phyloP scores from a whole-genome alignment of 2,113 vertebrate species.

The Halcyon malimbica region DNA sequence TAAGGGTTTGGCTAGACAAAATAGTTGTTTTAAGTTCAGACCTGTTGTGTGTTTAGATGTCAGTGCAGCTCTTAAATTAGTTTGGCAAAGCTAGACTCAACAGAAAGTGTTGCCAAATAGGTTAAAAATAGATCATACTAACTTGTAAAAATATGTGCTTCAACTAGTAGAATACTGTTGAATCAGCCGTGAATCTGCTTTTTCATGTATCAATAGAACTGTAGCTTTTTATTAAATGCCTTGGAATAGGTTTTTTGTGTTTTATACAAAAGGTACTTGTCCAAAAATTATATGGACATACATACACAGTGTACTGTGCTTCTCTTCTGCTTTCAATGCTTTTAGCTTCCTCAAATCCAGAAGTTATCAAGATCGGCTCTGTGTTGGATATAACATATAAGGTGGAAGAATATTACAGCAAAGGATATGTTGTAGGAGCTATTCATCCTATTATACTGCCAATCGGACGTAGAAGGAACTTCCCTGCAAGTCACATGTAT shows the following conservation, averaged over 20 bases:
- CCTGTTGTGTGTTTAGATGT: neutral
- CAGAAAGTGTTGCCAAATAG: neutral
- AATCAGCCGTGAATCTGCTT: neutral
- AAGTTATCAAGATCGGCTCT: slow-evolving; percentile 88
- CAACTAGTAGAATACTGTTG: neutral
- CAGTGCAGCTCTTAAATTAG: neutral
- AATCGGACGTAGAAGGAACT: slow-evolving; percentile 77
- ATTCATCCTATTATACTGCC: slow-evolving; percentile 91
- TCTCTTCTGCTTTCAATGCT: slow-evolving; percentile 24
- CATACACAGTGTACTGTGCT: neutral
- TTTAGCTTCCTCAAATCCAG: slow-evolving; percentile 81
- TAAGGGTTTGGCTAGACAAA: neutral
- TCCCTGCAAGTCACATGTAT: slow-evolving; percentile 90
- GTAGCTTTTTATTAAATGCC: neutral
- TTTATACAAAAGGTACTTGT: neutral
- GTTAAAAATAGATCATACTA: neutral
- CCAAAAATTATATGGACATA: neutral
- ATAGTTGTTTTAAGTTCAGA: neutral
- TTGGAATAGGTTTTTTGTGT: neutral
- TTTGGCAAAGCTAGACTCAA: neutral
- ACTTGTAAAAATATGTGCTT: neutral
- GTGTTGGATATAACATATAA: slow-evolving; percentile 87
- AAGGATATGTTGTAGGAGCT: slow-evolving; percentile 86
- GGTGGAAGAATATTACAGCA: slow-evolving; percentile 90
- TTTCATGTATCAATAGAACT: neutral